Base-by-base conservation (phyloP, 2,797 vertebrate species). In the Sebastiscus tertius region DNA sequence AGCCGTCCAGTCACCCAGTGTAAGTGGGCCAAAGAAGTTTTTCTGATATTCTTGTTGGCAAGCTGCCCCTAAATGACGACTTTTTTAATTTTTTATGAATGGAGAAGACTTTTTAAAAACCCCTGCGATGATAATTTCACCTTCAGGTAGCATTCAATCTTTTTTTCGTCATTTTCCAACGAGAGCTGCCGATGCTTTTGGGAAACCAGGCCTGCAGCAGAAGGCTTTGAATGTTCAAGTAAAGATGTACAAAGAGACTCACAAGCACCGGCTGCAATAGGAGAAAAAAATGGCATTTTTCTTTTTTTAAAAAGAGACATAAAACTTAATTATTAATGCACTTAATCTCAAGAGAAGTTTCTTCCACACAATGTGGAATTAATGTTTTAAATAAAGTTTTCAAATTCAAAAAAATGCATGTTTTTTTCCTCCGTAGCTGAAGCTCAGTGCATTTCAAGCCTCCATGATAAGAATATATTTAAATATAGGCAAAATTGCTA, bases 191-290 rank as follows among this genome's bases (percentile, higher is more conserved):
- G 36, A 24, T 12, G 59, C 46, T 87, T 89, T 80, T 65, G 87
- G 75, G 85, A 83, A 86, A 87, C 55, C 79, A 77, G 81, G 72
- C 60, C 76, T 76, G 54, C 56, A 79, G 80, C 74, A 75, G 71
- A 39, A 66, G 64, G 67, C 72, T 81, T 83, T 83, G 22, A 90
- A 86, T 81, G 56, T 87, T 85, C 79, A 83, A 83, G 83, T 86
- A 83, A 81, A 88, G 61, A 75, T 68, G 72, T 66, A 83, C 76
- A 87, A 83, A 79, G 61, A 88, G 71, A 85, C 56, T 80, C 63
- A 81, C 4, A 27, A 87, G 76, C 80, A 67, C 60, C 71, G 20
- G 20, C 83, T 72, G 74, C 55, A 60, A 34, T 4, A 42, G 8
- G 29, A 72, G 42, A 54, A 75, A 56, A 42, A 39, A 63, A 74